Conservation (phyloP, 2,797 vertebrate species). For the Sebastes minor region DNA sequence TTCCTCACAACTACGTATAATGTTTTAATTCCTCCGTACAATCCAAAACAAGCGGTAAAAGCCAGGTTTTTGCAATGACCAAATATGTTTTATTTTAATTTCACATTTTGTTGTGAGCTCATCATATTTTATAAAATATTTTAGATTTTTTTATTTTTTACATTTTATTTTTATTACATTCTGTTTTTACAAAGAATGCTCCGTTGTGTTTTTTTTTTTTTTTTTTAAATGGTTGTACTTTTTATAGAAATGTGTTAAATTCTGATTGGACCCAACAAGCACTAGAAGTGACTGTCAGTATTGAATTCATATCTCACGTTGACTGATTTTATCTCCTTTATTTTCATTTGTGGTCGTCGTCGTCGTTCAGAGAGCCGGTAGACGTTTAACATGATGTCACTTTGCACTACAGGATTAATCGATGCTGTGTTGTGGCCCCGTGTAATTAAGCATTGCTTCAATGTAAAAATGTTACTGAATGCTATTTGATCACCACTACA, state of each 20-base stretch:
- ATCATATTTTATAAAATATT: conserved; percentile 65
- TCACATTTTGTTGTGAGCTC: conserved; percentile 30
- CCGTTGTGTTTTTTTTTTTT: conserved; percentile 3
- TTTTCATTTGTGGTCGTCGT: conserved; percentile 6
- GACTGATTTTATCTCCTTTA: not conserved
- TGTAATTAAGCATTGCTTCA: conserved; percentile 35
- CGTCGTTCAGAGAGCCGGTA: conserved; percentile 29
- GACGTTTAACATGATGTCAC: conserved; percentile 38
- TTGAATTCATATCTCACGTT: conserved; percentile 12
- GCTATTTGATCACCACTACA: conserved; percentile 40
- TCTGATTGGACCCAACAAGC: conserved; percentile 34
- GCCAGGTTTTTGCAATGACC: conserved; percentile 56
- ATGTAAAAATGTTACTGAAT: conserved; percentile 53
- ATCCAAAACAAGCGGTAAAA: conserved; percentile 40
- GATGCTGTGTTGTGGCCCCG: conserved; percentile 8
- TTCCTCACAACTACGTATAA: conserved; percentile 15
- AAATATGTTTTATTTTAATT: conserved; percentile 58
- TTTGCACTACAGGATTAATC: conserved; percentile 63
- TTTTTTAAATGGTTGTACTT: conserved; percentile 20
- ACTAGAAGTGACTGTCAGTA: conserved; percentile 40
- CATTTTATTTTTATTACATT: conserved; percentile 48
- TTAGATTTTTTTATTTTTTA: conserved; percentile 57
- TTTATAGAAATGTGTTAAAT: conserved; percentile 33
- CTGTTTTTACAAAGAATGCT: conserved; percentile 33
- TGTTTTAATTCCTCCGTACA: conserved; percentile 6